phyloP scores from a whole-genome alignment of 2,888 invertebrate genomes.

The Cheilosia pagana region DNA sequence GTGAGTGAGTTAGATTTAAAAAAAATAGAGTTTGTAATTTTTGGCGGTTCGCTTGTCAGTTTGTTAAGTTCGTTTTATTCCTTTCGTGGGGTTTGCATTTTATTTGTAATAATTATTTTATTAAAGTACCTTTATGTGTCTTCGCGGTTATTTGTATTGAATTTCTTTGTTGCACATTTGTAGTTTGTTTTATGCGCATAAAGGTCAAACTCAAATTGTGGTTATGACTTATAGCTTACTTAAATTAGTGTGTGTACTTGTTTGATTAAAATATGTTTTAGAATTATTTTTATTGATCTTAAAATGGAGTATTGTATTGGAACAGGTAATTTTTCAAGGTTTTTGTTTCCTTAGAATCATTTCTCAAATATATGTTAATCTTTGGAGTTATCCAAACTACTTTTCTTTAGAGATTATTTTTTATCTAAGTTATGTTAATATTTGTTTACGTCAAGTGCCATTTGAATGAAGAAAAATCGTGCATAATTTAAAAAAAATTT shows the following conservation, averaged over 20 bases:
- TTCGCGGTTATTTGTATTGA: slow-evolving; percentile 3
- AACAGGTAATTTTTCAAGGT: slow-evolving; percentile 47
- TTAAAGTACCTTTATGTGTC: not conserved
- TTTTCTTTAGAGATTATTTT: too few relatives aligned
- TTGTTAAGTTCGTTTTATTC: slow-evolving; percentile 42
- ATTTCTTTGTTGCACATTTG: slow-evolving; percentile 16
- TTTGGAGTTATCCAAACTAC: not conserved
- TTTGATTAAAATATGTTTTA: not conserved
- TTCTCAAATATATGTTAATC: slow-evolving; percentile 14
- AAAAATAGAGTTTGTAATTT: slow-evolving; percentile 29
- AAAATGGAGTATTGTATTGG: slow-evolving; percentile 39
- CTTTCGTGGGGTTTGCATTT: slow-evolving; percentile 50
- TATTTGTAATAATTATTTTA: slow-evolving; percentile 8
- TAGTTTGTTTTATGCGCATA: slow-evolving; percentile 22
- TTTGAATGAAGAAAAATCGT: not conserved
- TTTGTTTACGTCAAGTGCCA: not conserved
- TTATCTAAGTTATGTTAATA: not conserved
- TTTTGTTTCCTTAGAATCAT: slow-evolving; percentile 11
- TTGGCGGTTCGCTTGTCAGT: slow-evolving; percentile 29
- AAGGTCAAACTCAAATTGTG: slow-evolving; percentile 48
- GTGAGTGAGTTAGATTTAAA: slow-evolving; percentile 49
- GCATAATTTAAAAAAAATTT: too few relatives aligned
- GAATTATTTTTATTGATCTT: slow-evolving; percentile 3
- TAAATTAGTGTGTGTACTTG: not conserved
- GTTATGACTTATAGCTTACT: not conserved